Evolutionary conservation across 2,797 vertebrate genomes (phyloP), one percentile per base, ranked within the genome.

Genomic region (Mycteria americana): DNA sequence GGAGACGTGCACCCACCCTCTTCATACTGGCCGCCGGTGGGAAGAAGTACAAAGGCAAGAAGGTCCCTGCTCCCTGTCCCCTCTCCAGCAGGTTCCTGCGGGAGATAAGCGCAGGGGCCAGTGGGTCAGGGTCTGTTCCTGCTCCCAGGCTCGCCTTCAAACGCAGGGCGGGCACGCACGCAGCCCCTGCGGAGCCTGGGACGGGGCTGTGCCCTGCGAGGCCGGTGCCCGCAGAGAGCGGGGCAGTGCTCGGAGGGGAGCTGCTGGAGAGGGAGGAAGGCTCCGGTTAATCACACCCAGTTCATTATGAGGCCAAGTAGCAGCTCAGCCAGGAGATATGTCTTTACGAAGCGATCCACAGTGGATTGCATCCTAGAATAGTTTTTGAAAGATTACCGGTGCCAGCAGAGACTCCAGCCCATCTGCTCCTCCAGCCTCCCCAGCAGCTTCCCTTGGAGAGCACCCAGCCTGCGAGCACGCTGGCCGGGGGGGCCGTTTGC

Each of bases 11-110:
- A 0, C 41, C 68, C 7, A 5, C 23, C 27, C 18, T 27, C n/a
- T 4, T 10, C 30, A 2, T 24, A 1, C 48, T 1, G 0, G 28
- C 74, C 3, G 4, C 6, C 0, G 1, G 13, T 17, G 14, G 30
- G 35, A 16, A 16, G 48, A 57, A 35, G 23, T 0, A 2, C 37
- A 6, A 3, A 8, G 53, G 11, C 69, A 50, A n/a, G 19, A 17
- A 68, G 23, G 28, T 30, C 54, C 31, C 65, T 67, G 11, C 59
- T 35, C 39, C 39, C 30, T 11, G 39, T 7, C 35, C 74, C 22
- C 18, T 30, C 14, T 78, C 35, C 4, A 1, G 41, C 45, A 19
- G 12, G 31, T 17, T 43, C 64, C 41, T 6, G 31, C 3, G 2
- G 43, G 50, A 48, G 39, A 10, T 11, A 16, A 5, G 27, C 24